phyloP scores from a whole-genome alignment of 2,888 invertebrate species.

The Anticlea derivata region DNA sequence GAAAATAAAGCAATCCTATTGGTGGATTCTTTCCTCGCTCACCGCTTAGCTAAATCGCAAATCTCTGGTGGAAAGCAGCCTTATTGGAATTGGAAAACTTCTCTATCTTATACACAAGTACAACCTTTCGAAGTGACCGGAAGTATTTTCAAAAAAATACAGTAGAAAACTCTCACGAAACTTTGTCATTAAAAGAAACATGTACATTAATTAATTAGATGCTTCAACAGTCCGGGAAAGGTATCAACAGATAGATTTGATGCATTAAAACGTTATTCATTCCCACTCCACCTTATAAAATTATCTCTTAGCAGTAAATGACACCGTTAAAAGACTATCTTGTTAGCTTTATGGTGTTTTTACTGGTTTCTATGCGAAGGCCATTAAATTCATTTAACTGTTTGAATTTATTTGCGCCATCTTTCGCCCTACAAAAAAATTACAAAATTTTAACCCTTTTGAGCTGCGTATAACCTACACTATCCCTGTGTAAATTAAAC shows the following conservation, averaged over 20 bases:
- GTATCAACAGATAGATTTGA: neutral
- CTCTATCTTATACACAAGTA: no score
- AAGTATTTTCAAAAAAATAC: no score
- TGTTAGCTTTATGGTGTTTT: slow-evolving; percentile 56
- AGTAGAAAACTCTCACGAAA: neutral
- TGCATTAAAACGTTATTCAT: neutral
- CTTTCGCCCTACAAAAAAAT: no score
- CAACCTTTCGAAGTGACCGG: no score
- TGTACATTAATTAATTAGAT: neutral
- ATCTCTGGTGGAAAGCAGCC: no score
- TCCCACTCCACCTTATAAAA: slow-evolving; percentile 7
- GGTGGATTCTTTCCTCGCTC: no score
- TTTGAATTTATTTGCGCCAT: slow-evolving; percentile 35
- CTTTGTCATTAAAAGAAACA: neutral
- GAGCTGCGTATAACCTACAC: no score
- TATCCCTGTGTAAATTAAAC: no score
- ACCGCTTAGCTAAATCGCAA: no score
- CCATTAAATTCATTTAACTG: slow-evolving; percentile 54
- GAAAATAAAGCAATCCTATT: no score
- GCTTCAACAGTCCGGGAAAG: neutral
- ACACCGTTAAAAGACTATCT: slow-evolving; percentile 45
- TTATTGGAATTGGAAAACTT: no score
- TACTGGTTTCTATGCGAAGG: slow-evolving; percentile 46
- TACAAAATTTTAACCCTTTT: no score
- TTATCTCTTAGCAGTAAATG: slow-evolving; percentile 43